Conservation (phyloP, 1,140 invertebrate genomes). For the Paraescarpia echinospica region DNA sequence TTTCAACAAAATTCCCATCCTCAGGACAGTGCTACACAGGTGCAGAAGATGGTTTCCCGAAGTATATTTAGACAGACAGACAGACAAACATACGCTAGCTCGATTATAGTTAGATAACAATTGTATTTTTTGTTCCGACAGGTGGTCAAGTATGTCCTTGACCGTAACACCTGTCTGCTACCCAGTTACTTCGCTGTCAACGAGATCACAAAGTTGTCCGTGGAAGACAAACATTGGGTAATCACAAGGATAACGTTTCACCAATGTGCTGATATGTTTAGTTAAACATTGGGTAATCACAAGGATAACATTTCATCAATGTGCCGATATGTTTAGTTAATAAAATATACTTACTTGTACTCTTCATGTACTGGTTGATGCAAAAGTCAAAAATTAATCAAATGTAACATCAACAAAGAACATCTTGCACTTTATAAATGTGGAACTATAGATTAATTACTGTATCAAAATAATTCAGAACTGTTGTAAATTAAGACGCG, state of each 20-base stretch:
- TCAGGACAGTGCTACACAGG: no score
- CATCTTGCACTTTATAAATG: neutral
- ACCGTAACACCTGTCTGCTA: conserved; percentile 85
- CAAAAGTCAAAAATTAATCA: neutral
- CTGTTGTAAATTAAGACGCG: neutral
- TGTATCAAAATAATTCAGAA: neutral
- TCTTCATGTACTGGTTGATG: no score
- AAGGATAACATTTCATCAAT: no score
- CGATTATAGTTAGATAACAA: no score
- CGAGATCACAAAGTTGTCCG: conserved; percentile 86
- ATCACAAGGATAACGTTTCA: conserved; percentile 28
- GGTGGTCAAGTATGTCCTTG: conserved; percentile 85
- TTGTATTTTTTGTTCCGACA: conserved; percentile 28
- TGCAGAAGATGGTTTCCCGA: no score
- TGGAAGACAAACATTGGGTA: conserved; percentile 89
- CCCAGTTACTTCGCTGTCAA: conserved; percentile 94
- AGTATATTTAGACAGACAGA: no score
- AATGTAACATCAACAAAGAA: neutral
- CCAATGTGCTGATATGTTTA: neutral
- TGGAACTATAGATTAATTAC: neutral
- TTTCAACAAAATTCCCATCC: no score
- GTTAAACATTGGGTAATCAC: conserved; percentile 78
- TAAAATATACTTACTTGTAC: no score
- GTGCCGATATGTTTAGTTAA: conserved; percentile 43
- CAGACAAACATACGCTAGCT: no score